These are phyloP conservation scores for Ctenochaetus hawaiiensis DNA, from an alignment of 2,797 vertebrate species.

Conservation along the genomic window DNA sequence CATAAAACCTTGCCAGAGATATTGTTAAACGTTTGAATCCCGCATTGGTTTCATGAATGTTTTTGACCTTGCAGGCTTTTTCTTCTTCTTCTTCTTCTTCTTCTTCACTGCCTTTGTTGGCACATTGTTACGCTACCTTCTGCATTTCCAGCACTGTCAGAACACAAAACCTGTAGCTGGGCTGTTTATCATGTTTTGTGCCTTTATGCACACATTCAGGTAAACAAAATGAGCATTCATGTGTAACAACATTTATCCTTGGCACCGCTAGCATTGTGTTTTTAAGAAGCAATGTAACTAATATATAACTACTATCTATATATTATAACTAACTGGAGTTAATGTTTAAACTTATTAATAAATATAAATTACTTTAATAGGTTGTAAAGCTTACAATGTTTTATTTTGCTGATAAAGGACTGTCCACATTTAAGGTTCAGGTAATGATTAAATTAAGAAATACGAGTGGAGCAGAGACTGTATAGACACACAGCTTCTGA, in stretches of 20 bases:
- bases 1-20: background rate
- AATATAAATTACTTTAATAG: slow-evolving; percentile 8
- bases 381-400: slow-evolving; percentile 18
- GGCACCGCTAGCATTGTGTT: too few species aligned
- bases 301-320: background rate
- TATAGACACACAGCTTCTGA: slow-evolving; percentile 13
- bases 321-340: too few species aligned
- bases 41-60: background rate
- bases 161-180: too few species aligned
- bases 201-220: too few species aligned
- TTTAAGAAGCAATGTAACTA: too few species aligned
- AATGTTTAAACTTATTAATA: slow-evolving; percentile 1
- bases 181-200: too few species aligned
- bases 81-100: background rate
- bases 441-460: slow-evolving; percentile 58
- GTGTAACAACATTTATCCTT: too few species aligned
- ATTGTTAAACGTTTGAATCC: background rate
- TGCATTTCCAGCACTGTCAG: background rate
- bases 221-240: too few species aligned
- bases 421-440: slow-evolving; percentile 9
- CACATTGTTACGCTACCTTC: background rate
- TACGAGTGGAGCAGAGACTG: slow-evolving; percentile 5
- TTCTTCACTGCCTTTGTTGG: background rate
- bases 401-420: slow-evolving; percentile 7
- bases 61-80: too few species aligned